These are phyloP conservation scores for Cettia cetti DNA, from an alignment of 2,113 vertebrate genomes.

Conservation along the genomic window DNA sequence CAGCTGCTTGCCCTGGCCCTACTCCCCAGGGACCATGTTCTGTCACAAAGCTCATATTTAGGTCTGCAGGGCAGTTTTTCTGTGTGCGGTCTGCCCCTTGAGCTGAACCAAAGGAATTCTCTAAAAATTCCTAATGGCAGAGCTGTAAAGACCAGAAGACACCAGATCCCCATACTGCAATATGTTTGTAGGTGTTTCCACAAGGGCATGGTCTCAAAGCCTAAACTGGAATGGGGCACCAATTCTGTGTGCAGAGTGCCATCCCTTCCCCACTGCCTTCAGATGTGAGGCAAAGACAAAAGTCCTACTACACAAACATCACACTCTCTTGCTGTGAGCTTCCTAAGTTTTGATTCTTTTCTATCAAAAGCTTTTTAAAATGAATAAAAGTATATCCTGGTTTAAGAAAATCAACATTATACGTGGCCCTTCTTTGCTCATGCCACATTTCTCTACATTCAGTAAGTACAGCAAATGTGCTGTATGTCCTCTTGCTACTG, in stretches of 20 bases:
- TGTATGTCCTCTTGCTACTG: neutral
- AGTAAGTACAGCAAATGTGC: neutral
- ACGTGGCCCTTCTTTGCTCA: neutral
- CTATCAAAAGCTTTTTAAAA: neutral
- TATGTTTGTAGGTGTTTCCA: neutral
- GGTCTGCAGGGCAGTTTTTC: neutral
- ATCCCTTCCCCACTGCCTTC: neutral
- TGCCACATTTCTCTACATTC: neutral
- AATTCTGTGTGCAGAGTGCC: neutral
- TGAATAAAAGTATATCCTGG: neutral
- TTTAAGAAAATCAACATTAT: neutral
- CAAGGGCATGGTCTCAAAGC: neutral
- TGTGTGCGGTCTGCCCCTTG: neutral
- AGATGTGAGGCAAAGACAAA: neutral
- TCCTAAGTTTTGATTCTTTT: neutral
- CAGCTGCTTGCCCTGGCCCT: neutral
- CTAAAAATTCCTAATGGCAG: neutral
- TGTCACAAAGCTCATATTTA: neutral
- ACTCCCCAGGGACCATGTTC: fast-evolving
- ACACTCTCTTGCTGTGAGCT: neutral
- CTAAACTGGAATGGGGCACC: neutral
- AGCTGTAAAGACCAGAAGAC: neutral
- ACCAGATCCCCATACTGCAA: neutral
- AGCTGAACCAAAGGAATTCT: neutral
- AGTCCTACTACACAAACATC: neutral